Base-by-base conservation (phyloP, 1,140 invertebrate species). In the Bombus difficillimus region DNA sequence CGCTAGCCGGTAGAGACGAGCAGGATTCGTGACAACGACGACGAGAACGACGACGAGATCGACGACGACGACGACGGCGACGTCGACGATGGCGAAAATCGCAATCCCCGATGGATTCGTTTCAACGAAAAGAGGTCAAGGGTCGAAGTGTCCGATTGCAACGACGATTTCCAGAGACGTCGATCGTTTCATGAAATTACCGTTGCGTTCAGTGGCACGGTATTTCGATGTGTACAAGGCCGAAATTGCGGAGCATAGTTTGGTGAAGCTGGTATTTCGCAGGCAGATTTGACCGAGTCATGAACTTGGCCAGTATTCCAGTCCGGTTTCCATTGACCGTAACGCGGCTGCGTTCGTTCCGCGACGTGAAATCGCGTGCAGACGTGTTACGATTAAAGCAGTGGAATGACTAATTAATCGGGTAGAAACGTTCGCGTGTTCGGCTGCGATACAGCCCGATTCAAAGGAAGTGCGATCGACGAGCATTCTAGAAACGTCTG, bases 111-210 rank as follows among this genome's bases (percentile, higher is more conserved):
- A 59, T 37, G 53, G 72, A 86, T 80, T 89, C 64, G n/a, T 84
- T 66, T 53, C 25, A 72, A 15, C 15, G 28, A 59, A 89, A 90
- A 77, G 77, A 64, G 88, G 85, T 90, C 85, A 89, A 87, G 85
- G 81, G 78, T 84, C 85, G 82, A 81, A 81, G 73, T 87, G 77
- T 73, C 57, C 73, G 66, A 83, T 69, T 81, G 77, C 84, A 83
- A n/a, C n/a, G 68, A 76, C 73, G 75, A 87, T 86, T 87, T 53
- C 59, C 12, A 77, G 64, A 69, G 57, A 66, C 37, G 72, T 83
- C 73, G 81, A 76, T 77, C 81, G 74, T 47, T 83, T 83, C 66
- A 32, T 68, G 73, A 53, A 86, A 83, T 83, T 86, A 75, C 57
- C 12, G 25, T 15, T 13, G 57, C 68, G 66, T 66, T 73, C 69